phyloP scores from a whole-genome alignment of 2,797 vertebrate species.

The Sorex maritimensis region DNA sequence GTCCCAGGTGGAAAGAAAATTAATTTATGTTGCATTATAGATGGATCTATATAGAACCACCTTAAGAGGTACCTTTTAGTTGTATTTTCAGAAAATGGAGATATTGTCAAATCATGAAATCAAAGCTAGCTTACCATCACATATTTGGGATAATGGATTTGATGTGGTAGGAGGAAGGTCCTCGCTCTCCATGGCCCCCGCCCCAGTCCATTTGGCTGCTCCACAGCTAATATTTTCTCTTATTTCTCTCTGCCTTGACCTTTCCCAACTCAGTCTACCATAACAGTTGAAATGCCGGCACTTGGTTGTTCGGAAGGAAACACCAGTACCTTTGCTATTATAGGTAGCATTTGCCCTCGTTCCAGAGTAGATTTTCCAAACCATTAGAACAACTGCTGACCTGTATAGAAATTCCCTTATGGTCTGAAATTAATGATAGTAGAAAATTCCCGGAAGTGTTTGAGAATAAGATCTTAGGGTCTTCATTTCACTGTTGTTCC shows the following conservation, averaged over 20 bases:
- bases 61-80: constrained; percentile 34
- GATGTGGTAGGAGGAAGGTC: not conserved
- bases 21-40: not conserved
- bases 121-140: not conserved
- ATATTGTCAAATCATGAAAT: not conserved
- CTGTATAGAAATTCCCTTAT: constrained; percentile 6
- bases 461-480: not conserved
- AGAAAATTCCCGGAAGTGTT: constrained; percentile 8
- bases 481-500: not conserved
- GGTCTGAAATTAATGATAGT: constrained; percentile 31
- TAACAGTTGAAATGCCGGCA: constrained; percentile 44
- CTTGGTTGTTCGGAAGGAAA: constrained; percentile 46
- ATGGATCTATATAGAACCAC: not conserved
- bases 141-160: not conserved
- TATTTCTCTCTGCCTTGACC: constrained; percentile 59
- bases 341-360: not conserved
- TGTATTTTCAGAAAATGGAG: constrained; percentile 17
- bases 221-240: not conserved
- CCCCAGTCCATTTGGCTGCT: accelerated
- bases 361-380: constrained; percentile 59
- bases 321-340: not conserved
- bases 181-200: accelerated
- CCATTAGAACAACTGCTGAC: constrained; percentile 65
- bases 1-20: not conserved
- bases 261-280: constrained; percentile 47